A percentile compares a stretch with the other conserved stretches of the same genome.
Evolutionary conservation across 2,113 vertebrate genomes (phyloP).

Genomic region (Prietella phreatophila): DNA sequence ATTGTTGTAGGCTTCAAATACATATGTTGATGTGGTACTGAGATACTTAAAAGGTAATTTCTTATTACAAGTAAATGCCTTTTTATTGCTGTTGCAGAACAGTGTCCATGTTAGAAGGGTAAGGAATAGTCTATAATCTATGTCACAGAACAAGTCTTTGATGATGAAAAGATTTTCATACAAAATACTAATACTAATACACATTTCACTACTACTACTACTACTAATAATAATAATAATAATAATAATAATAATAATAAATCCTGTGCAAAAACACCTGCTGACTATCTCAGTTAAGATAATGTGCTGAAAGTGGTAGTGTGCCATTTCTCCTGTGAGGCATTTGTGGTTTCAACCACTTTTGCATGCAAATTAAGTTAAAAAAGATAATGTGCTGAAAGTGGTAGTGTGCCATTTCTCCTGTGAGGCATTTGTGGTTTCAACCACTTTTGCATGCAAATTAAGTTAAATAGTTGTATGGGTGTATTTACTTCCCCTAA

Average conservation of each 20-base stretch:
- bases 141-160: neutral
- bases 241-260: no score
- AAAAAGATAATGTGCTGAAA: neutral
- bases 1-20: neutral
- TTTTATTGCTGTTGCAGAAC: no score
- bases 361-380: slow-evolving; percentile 41
- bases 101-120: neutral
- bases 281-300: neutral
- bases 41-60: no score
- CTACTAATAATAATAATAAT: no score
- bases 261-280: slow-evolving; percentile 2
- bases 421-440: neutral
- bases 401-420: neutral
- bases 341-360: neutral
- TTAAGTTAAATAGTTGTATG: slow-evolving; percentile 9
- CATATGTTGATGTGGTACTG: neutral
- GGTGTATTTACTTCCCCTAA: slow-evolving; percentile 29
- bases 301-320: neutral
- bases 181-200: neutral
- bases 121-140: neutral
- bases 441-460: slow-evolving; percentile 38
- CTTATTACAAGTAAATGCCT: no score
- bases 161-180: neutral
- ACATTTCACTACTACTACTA: no score
- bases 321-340: neutral